Evolutionary conservation across 2,113 vertebrate genomes (phyloP), one percentile per base, ranked within the genome.

Genomic region (Okapia johnstoni): DNA sequence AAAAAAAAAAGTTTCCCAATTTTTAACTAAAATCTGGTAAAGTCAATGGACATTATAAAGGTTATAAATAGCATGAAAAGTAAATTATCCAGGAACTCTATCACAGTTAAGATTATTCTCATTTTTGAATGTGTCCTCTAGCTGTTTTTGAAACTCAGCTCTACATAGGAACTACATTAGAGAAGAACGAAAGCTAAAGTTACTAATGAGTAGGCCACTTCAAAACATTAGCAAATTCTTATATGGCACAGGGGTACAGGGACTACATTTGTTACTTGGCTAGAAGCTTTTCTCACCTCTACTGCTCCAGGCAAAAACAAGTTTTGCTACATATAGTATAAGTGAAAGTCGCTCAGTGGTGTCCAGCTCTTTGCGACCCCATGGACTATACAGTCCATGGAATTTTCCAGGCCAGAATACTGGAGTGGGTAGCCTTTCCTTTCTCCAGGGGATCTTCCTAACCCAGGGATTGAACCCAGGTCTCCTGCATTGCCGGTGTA

Each of bases 11-110:
- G 3, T 14, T 14, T n/a, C 36, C 55, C 36, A 79, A 85, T 25
- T 46, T 93, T 91, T 96, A 76, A 77, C 40, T 88, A 85, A 52
- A 60, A 90, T 60, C 6, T 92, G 54, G 21, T 84, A 1, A 60
- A 57, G 46, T 46, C 14, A 83, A 36, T 61, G 8, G 10, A 46
- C n/a, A 55, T 23, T 40, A 73, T 85, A 81, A 58, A 3, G 28
- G 0, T 63, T 57, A 92, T 76, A 58, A 81, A 93, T 25, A 90
- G 12, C 19, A 11, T 36, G 2, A 57, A 89, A 85, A 46, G 2
- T 54, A 85, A 73, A 23, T 21, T 46, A 54, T 30, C 4, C 13
- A 63, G 23, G 28, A 57, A 85, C 6, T 40, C 1, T 13, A 79
- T 5, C 7, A 55, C 9, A 6, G 4, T 58, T 2, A 85, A 94